These are phyloP conservation scores for Parotocinclus haroldoi DNA, from an alignment of 2,797 vertebrate species.

Conservation along the genomic window DNA sequence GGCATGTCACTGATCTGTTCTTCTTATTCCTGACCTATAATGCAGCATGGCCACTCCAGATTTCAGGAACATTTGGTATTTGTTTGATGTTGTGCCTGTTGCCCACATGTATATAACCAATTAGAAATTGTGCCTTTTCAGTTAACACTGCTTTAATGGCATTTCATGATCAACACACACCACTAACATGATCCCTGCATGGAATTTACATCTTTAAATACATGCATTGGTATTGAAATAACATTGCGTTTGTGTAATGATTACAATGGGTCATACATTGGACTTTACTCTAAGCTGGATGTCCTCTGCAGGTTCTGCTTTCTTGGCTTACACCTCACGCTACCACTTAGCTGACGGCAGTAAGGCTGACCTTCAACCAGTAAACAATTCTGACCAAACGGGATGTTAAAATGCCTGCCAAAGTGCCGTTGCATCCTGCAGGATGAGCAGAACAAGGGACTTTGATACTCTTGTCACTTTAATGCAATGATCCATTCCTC, in stretches of 20 bases:
- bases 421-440: constrained; percentile 42
- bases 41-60: too few species aligned
- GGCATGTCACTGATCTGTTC: background rate
- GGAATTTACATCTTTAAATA: constrained; percentile 36
- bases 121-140: too few species aligned
- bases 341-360: constrained; percentile 42
- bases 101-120: too few species aligned
- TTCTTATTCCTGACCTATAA: background rate
- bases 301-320: constrained; percentile 36
- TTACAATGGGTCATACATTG: constrained; percentile 56
- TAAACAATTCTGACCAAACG: constrained; percentile 42
- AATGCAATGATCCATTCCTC: constrained; percentile 49
- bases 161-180: too few species aligned
- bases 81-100: too few species aligned
- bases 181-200: constrained; percentile 1
- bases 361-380: constrained; percentile 50
- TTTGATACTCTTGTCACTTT: constrained; percentile 38
- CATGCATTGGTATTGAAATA: constrained; percentile 30
- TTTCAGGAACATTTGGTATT: background rate
- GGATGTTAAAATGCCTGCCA: constrained; percentile 59
- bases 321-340: constrained; percentile 30
- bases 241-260: constrained; percentile 47
- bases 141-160: background rate
- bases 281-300: constrained; percentile 62
- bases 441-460: constrained; percentile 34